Evolutionary conservation across 2,113 vertebrate species (phyloP).

Genomic region (Muntiacus muntjak): DNA sequence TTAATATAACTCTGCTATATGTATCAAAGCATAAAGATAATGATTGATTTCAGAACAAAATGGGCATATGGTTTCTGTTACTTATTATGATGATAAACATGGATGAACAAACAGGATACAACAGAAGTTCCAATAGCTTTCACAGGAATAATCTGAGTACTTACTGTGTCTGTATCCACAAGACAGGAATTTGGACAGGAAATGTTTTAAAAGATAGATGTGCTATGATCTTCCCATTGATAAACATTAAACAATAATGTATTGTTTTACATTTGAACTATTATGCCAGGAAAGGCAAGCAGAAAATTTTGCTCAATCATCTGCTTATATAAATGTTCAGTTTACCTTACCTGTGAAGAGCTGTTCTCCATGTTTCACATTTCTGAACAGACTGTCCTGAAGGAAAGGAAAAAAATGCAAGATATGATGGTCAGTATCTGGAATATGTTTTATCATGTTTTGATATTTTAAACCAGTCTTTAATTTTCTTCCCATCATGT

Average conservation of each 20-base stretch:
- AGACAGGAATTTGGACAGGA: neutral
- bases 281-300: neutral
- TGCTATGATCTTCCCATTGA: neutral
- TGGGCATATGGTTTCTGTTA: neutral
- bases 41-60: neutral
- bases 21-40: neutral
- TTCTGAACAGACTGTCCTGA: neutral
- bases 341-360: neutral
- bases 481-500: neutral
- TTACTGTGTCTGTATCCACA: neutral
- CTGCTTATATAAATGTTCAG: neutral
- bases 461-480: neutral
- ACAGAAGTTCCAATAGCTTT: neutral
- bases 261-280: neutral
- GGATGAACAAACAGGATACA: neutral
- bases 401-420: neutral
- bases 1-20: neutral
- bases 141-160: neutral
- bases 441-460: neutral
- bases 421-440: neutral
- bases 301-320: neutral
- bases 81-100: neutral
- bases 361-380: neutral
- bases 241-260: neutral
- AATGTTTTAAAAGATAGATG: neutral